Percentiles rank a stretch among this genome's conserved stretches.
These are phyloP conservation scores for Aplysina aerophoba DNA, from an alignment of 37 sponge, comb jelly and placozoan species.

Conservation along the genomic window DNA sequence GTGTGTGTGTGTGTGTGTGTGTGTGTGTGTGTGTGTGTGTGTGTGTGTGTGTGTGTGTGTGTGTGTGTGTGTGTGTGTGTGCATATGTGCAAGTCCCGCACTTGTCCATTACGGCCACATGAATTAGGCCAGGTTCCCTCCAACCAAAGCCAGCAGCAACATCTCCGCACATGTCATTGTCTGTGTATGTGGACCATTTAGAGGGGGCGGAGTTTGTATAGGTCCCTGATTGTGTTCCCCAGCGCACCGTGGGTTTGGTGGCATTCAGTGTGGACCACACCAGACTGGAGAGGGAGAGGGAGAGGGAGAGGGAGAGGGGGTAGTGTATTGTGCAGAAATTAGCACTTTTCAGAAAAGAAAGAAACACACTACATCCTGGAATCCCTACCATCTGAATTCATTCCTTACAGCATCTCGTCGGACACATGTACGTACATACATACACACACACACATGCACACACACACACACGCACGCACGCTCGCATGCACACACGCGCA, in stretches of 20 bases:
- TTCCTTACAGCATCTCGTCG: no score
- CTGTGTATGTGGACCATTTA: slow-evolving; percentile 60
- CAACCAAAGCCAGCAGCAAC: slow-evolving; percentile 73
- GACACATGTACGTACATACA: no score
- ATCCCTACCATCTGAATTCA: no score
- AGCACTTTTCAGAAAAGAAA: neutral
- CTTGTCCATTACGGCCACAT: slow-evolving; percentile 46
- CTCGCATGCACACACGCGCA: no score
- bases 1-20: no score
- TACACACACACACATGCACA: no score
- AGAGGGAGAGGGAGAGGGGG: no score
- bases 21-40: no score
- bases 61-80: no score
- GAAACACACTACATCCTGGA: no score
- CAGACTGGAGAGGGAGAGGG: slow-evolving; percentile 38
- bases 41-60: no score
- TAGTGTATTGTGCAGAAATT: neutral
- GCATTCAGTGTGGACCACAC: slow-evolving; percentile 65
- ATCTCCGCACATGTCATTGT: slow-evolving; percentile 78
- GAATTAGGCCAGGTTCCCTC: slow-evolving; percentile 68
- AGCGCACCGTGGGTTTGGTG: slow-evolving; percentile 48
- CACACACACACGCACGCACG: no score
- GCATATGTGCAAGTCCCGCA: neutral
- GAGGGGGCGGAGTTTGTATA: slow-evolving; percentile 27
- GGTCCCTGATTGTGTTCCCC: slow-evolving; percentile 43